These are phyloP conservation scores for Oryctolagus cuniculus DNA, from an alignment of 2,113 vertebrate genomes.

Conservation along the genomic window DNA sequence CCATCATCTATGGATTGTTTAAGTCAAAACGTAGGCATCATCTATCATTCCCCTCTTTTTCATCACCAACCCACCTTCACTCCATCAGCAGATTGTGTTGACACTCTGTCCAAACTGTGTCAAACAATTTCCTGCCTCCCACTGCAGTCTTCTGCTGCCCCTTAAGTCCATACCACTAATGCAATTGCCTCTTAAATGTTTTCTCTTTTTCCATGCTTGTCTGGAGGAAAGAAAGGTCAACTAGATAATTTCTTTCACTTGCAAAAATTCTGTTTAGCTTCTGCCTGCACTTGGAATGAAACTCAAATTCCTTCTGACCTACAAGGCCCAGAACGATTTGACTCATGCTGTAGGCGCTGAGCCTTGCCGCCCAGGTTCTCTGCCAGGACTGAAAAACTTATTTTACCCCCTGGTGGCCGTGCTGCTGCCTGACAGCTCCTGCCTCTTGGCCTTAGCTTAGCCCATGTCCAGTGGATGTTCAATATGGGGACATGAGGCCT, in stretches of 20 bases:
- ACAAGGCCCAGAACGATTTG: background rate
- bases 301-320: background rate
- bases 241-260: background rate
- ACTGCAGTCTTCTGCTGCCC: background rate
- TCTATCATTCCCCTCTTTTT: background rate
- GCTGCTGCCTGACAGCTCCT: background rate
- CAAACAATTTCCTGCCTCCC: background rate
- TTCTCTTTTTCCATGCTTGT: background rate
- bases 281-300: background rate
- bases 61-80: background rate
- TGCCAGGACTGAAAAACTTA: background rate
- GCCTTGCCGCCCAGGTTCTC: background rate
- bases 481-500: too few species aligned
- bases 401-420: too few species aligned
- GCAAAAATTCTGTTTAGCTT: slow-evolving; percentile 19
- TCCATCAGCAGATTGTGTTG: background rate
- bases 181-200: background rate
- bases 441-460: background rate
- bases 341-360: background rate
- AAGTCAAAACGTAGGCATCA: background rate
- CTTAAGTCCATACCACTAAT: too few species aligned
- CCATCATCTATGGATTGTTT: background rate
- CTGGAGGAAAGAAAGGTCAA: background rate
- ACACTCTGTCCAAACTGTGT: background rate
- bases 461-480: background rate